Evolutionary conservation across 2,888 invertebrate species (phyloP), one percentile per base, ranked within the genome.

Genomic region (Apamea epomidion): DNA sequence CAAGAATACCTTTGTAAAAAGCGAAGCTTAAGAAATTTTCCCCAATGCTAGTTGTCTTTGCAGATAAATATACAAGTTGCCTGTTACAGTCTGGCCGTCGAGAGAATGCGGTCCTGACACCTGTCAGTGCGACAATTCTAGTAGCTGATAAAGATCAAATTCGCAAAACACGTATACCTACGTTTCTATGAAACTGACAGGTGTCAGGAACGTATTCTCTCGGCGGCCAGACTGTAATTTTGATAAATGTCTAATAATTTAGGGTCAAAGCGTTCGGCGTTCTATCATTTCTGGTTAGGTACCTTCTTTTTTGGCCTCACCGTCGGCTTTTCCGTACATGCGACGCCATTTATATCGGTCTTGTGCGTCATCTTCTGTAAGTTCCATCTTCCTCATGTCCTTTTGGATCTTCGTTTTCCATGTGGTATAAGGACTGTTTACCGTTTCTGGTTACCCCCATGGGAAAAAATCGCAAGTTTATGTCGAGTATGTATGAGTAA

Each of bases 61-160:
- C 6, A 45, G 6, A 80, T 51, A 51, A 77, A 80, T 25, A 80
- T 64, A 42, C 1, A 54, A 70, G 32, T 65, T 14, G 6, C 14
- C 10, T 25, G 8, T 29, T 37, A n/a, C 58, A 12, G 58, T 51
- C 1, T 18, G 18, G 18, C 51, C 51, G 51, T 60, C n/a, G 51
- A 60, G 3, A 60, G 25, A 60, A 60, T n/a, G 12, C n/a, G n/a
- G 4, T 60, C 12, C n/a, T 60, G n/a, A n/a, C 58, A 60, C n/a
- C n/a, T 60, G n/a, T n/a, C 58, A 12, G 14, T n/a, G n/a, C 5
- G 8, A 60, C 58, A 12, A n/a, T 60, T 60, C 14, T n/a, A n/a
- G 58, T n/a, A n/a, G 58, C 12, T 60, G n/a, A 14, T 58, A n/a
- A n/a, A n/a, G 58, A 58, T 4, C 58, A 12, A 58, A 58, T n/a